Evolutionary conservation across 2,113 vertebrate species (phyloP), one percentile per base, ranked within the genome.

Genomic region (Pipra filicauda): DNA sequence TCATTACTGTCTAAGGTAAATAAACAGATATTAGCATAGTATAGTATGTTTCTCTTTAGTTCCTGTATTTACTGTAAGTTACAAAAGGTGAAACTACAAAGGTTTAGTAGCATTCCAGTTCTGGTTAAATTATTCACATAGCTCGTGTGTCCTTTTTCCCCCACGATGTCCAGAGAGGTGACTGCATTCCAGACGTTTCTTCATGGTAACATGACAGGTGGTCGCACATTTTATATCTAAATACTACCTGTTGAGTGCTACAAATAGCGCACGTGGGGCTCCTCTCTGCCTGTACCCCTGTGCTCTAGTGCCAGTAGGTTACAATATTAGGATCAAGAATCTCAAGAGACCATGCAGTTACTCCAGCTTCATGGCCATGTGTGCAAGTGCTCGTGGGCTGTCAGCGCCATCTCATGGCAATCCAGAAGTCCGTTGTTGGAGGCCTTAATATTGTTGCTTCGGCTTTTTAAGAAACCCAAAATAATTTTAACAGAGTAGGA

Each of bases 321-420:
- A 12, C 26, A 43, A 1, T 16, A 3, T 0, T 4, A 1, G 51
- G 69, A 37, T 74, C 31, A 67, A 14, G 18, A 6, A 12, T 78
- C 24, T 30, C 15, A 6, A 35, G 16, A 57, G 20, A 7, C 33
- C 6, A 1, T 4, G 54, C 65, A 4, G 18, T n/a, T 9, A 5
- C 21, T 66, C 26, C 4, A 7, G 54, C 61, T 59, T 52, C 31
- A 1, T 1, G 58, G 21, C 14, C 1, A 0, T 5, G 17, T 8
- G 15, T 27, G 12, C 0, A 7, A 31, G 73, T 57, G 93, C 79
- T 89, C 6, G 2, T 73, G 91, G 71, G 61, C 77, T 31, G 12
- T 27, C 93, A 90, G 55, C 94, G 96, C 95, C 96, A 96, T 79
- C 97, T 85, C 33, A 90, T 82, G 96, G 92, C 61, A 59, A 28